These are phyloP conservation scores for Ligdia adustata DNA, from an alignment of 2,888 invertebrate genomes.

Conservation along the genomic window DNA sequence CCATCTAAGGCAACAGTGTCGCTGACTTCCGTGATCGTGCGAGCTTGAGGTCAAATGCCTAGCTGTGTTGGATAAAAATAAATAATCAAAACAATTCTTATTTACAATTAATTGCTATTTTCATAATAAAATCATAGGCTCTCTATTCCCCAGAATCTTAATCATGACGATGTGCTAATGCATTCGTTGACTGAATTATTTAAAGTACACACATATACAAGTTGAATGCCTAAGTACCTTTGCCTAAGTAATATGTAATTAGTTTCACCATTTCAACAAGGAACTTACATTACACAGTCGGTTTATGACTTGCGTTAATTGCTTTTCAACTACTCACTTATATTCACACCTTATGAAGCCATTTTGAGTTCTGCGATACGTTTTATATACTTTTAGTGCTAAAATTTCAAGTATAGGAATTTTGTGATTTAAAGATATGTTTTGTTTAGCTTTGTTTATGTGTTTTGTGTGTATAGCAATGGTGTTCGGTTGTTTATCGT, in stretches of 20 bases:
- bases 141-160: no score
- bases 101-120: no score
- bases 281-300: conserved; percentile 5
- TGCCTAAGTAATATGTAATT: background rate
- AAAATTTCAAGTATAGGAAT: background rate
- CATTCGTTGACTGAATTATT: background rate
- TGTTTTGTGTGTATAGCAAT: background rate
- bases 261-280: conserved; percentile 4
- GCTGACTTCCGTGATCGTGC: no score
- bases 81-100: no score
- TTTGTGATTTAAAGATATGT: background rate
- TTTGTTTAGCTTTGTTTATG: background rate
- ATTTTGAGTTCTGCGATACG: background rate
- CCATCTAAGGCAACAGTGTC: no score
- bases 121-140: no score
- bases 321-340: no score
- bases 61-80: no score
- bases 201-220: background rate
- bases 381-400: background rate
- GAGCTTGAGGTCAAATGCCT: no score
- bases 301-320: background rate
- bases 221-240: background rate
- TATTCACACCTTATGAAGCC: background rate
- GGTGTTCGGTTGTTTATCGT: background rate
- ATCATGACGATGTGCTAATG: background rate